These are phyloP conservation scores for Pseudochromis fuscus DNA, from an alignment of 2,797 vertebrate species.

Conservation along the genomic window DNA sequence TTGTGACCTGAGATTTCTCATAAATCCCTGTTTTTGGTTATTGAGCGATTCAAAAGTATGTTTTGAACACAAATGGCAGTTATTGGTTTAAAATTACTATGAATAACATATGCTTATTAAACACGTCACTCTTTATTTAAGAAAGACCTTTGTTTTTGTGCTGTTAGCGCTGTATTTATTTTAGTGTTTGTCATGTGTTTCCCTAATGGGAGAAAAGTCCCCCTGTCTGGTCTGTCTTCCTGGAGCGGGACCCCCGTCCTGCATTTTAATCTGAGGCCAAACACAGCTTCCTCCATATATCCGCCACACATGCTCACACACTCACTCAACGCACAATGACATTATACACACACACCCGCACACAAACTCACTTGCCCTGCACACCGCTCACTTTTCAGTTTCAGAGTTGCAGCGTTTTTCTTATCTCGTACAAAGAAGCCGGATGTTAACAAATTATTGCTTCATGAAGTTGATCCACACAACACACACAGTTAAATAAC, in stretches of 20 bases:
- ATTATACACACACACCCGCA: conserved; percentile 17
- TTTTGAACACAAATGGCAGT: background rate
- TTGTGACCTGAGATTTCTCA: too few species aligned
- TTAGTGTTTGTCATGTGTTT: conserved; percentile 39
- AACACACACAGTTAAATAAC: background rate
- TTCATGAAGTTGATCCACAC: background rate
- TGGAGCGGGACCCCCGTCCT: conserved; percentile 72
- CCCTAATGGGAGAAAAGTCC: conserved; percentile 60
- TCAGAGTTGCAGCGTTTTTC: background rate
- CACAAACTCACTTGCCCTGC: background rate
- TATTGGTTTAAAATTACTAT: background rate
- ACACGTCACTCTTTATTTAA: background rate
- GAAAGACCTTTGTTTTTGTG: background rate
- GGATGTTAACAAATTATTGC: background rate
- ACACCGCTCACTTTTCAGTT: background rate
- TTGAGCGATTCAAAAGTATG: background rate
- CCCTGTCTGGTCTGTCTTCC: conserved; percentile 70
- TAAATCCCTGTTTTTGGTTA: too few species aligned
- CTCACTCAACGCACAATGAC: conserved; percentile 40
- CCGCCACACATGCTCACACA: conserved; percentile 66
- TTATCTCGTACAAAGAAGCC: background rate
- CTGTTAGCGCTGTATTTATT: conserved; percentile 4
- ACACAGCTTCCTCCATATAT: conserved; percentile 81
- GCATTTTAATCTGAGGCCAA: conserved; percentile 83
- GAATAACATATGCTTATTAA: background rate